Evolutionary conservation across 2,113 vertebrate genomes (phyloP).

Genomic region (Setophaga coronata): DNA sequence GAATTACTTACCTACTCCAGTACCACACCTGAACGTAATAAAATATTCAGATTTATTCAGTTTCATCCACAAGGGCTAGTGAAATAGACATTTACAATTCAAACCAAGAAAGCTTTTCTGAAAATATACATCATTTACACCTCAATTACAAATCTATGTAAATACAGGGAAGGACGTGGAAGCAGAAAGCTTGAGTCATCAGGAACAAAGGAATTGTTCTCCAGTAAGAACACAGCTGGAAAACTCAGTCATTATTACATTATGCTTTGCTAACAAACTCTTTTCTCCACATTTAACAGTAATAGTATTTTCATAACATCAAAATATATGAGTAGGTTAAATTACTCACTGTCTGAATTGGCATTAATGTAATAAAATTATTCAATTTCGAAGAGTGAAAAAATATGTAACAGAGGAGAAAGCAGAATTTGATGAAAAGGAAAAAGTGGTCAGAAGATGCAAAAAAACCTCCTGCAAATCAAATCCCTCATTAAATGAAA

Average conservation of each 20-base stretch:
- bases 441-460: not conserved
- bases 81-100: not conserved
- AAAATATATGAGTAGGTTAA: not conserved
- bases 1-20: not conserved
- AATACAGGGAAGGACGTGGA: not conserved
- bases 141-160: not conserved
- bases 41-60: not conserved
- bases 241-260: not conserved
- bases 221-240: not conserved
- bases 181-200: not conserved
- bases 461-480: not conserved
- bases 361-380: not conserved
- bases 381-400: not conserved
- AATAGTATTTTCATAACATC: not conserved
- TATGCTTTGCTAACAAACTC: not conserved
- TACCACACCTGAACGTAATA: not conserved
- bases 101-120: not conserved
- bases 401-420: not conserved
- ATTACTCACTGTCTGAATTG: not conserved
- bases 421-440: not conserved
- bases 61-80: not conserved
- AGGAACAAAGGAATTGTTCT: not conserved
- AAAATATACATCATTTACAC: not conserved
- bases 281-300: not conserved
- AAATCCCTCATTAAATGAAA: not conserved